Percentiles rank a stretch among this genome's conserved stretches.
phyloP scores from a whole-genome alignment of 2,888 invertebrate species.

The Spatulosminthurus flaviceps region DNA sequence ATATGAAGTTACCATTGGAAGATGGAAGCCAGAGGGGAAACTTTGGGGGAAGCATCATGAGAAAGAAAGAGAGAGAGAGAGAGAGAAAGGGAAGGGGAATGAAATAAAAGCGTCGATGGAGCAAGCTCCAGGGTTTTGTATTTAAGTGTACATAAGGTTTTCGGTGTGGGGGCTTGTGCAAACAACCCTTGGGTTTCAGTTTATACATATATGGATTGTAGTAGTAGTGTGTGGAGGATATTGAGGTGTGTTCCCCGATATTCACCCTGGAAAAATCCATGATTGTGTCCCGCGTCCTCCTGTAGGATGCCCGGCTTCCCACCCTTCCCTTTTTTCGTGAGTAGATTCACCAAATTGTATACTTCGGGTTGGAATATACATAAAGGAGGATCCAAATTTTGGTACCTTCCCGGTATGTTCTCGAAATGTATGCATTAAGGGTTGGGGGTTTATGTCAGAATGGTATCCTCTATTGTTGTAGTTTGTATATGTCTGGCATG shows the following conservation, averaged over 20 bases:
- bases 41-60: constrained; percentile 19
- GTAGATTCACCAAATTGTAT: too few species aligned
- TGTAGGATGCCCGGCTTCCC: constrained; percentile 18
- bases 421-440: too few species aligned
- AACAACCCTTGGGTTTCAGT: constrained; percentile 1
- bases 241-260: constrained; percentile 20
- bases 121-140: too few species aligned
- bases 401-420: too few species aligned
- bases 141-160: too few species aligned
- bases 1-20: constrained; percentile 18
- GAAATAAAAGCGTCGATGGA: background rate
- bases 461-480: too few species aligned
- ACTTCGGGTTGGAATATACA: too few species aligned
- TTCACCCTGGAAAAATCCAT: constrained; percentile 39
- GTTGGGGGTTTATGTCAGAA: too few species aligned
- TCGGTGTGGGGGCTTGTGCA: constrained; percentile 21
- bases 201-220: too few species aligned
- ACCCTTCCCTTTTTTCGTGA: background rate
- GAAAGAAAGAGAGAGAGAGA: background rate
- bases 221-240: too few species aligned
- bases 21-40: constrained; percentile 28
- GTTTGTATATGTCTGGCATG: too few species aligned
- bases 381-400: too few species aligned
- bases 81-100: background rate
- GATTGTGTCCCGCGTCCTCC: constrained; percentile 34